These are phyloP conservation scores for Ips nitidus DNA, from an alignment of 1,140 invertebrate genomes.

Conservation along the genomic window DNA sequence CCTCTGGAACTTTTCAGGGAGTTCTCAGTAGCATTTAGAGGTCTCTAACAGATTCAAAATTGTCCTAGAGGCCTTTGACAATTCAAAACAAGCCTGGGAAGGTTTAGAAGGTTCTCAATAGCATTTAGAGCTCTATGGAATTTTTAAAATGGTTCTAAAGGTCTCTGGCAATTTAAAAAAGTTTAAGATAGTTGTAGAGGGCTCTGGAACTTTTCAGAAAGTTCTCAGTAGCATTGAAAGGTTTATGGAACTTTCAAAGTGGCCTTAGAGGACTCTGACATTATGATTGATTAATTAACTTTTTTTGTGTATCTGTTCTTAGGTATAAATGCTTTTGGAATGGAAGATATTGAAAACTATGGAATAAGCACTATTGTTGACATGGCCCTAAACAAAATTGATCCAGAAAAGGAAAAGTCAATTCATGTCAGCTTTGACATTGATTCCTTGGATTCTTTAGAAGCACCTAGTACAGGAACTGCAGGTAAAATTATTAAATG, in stretches of 20 bases:
- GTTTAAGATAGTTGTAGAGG: too few species aligned
- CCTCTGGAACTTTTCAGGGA: too few species aligned
- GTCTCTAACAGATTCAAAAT: too few species aligned
- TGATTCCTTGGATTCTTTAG: conserved; percentile 80
- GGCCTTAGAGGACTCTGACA: too few species aligned
- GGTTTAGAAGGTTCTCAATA: too few species aligned
- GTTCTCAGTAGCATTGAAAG: too few species aligned
- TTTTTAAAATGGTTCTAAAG: too few species aligned
- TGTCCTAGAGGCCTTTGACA: neutral
- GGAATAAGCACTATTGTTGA: conserved; percentile 76
- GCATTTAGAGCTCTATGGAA: too few species aligned
- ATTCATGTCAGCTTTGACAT: conserved; percentile 94
- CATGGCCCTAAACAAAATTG: conserved; percentile 68
- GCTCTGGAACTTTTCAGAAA: too few species aligned
- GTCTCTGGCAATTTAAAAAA: too few species aligned
- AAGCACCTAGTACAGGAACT: conserved; percentile 88
- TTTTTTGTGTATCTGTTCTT: neutral
- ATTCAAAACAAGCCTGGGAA: neutral
- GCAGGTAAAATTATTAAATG: conserved; percentile 57
- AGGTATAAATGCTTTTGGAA: conserved; percentile 75
- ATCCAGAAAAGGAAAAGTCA: conserved; percentile 68
- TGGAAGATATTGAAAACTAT: conserved; percentile 80
- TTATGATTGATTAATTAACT: neutral
- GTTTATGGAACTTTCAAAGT: too few species aligned
- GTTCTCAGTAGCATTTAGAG: too few species aligned